phyloP scores from a whole-genome alignment of 2,888 invertebrate species.

The Entomobrya multifasciata region DNA sequence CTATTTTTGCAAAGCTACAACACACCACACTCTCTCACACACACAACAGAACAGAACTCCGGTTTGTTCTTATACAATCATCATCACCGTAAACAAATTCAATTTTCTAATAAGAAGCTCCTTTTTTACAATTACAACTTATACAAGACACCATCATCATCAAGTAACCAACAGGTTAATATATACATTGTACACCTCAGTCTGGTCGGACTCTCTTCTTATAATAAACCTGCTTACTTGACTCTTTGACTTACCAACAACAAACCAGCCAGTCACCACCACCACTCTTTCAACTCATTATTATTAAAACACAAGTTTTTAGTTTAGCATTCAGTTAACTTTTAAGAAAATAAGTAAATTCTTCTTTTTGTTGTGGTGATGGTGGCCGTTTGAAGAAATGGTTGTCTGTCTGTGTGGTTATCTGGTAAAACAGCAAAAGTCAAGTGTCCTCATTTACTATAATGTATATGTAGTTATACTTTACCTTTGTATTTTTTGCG shows the following conservation, averaged over 20 bases:
- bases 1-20: neutral
- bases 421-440: neutral
- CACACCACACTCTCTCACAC: too few relatives aligned
- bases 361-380: neutral
- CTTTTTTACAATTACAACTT: neutral
- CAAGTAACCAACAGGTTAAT: neutral
- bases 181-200: neutral
- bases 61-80: neutral
- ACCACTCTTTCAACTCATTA: neutral
- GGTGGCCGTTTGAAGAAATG: neutral
- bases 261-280: too few relatives aligned
- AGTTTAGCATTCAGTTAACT: neutral
- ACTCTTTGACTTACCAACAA: slow-evolving; percentile 34
- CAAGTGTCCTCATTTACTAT: slow-evolving; percentile 62
- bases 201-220: neutral
- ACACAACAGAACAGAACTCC: too few relatives aligned
- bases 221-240: slow-evolving; percentile 27
- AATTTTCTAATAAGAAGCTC: slow-evolving; percentile 41
- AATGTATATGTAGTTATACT: too few relatives aligned
- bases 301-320: neutral
- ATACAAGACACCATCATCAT: neutral
- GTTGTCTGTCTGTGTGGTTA: too few relatives aligned
- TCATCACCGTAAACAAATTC: slow-evolving; percentile 37
- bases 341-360: neutral
- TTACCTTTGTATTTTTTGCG: too few relatives aligned